Evolutionary conservation across 2,113 vertebrate species (phyloP).

Genomic region (Hydrolagus affinis): DNA sequence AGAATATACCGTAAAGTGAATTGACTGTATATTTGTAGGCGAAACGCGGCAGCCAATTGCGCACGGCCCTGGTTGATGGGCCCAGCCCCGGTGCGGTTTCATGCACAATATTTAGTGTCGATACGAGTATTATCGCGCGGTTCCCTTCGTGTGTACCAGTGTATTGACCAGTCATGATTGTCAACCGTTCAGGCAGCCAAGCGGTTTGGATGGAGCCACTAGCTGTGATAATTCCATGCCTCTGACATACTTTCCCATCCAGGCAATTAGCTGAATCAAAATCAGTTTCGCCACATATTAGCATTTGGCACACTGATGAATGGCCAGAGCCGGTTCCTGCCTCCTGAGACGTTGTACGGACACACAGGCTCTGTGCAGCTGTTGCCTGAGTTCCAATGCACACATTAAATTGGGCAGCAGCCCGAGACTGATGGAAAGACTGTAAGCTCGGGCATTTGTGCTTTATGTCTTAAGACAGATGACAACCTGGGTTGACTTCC

Average conservation of each 20-base stretch:
- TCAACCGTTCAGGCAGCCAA: not conserved
- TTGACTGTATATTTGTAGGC: too few species aligned
- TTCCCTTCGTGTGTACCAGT: too few species aligned
- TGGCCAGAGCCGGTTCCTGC: not conserved
- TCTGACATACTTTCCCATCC: not conserved
- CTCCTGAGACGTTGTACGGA: not conserved
- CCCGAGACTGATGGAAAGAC: slow-evolving; percentile 7
- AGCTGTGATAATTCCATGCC: not conserved
- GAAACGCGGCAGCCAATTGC: too few species aligned
- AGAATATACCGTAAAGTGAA: too few species aligned
- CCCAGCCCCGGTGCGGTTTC: not conserved
- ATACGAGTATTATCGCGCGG: not conserved
- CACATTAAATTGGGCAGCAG: slow-evolving; percentile 21
- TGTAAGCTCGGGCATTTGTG: not conserved
- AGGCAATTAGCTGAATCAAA: not conserved
- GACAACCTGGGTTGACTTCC: not conserved
- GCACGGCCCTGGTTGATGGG: too few species aligned
- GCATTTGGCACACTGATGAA: not conserved
- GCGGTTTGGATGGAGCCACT: not conserved
- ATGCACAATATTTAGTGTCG: not conserved
- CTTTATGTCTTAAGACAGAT: slow-evolving; percentile 23
- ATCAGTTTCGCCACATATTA: not conserved
- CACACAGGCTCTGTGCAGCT: slow-evolving; percentile 9
- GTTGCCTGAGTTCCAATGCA: slow-evolving; percentile 23
- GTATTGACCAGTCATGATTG: too few species aligned